These are phyloP conservation scores for Amazona guildingii DNA, from an alignment of 2,113 vertebrate species.

Conservation along the genomic window DNA sequence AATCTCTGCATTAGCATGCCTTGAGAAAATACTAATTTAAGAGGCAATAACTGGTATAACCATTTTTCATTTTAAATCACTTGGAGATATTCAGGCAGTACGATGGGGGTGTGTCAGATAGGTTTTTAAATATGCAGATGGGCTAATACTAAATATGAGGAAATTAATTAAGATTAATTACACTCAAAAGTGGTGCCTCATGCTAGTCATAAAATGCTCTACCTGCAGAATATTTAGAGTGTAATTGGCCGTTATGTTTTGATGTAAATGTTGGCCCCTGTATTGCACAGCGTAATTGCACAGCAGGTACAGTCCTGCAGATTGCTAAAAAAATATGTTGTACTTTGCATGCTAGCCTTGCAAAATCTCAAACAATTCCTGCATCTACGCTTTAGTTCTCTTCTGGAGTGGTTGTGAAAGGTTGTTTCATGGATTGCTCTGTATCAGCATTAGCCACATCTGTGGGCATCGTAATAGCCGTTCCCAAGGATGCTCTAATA, in stretches of 20 bases:
- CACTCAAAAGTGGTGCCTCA: neutral
- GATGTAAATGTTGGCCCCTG: neutral
- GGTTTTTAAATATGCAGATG: slow-evolving; percentile 47
- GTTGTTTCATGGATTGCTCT: slow-evolving; percentile 8
- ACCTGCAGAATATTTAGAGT: slow-evolving; percentile 3
- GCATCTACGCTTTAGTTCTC: neutral
- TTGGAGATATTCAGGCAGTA: slow-evolving; percentile 41
- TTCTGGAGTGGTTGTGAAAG: neutral
- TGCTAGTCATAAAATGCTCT: slow-evolving; percentile 14
- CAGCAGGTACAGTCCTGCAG: neutral
- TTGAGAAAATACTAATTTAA: slow-evolving; percentile 41
- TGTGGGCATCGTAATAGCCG: neutral
- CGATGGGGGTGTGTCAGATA: slow-evolving; percentile 47
- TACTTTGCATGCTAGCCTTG: neutral
- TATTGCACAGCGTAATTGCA: neutral
- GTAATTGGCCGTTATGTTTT: slow-evolving; percentile 12
- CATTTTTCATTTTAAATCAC: slow-evolving; percentile 58
- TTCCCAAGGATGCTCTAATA: neutral
- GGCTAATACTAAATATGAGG: slow-evolving; percentile 49
- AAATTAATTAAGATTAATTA: slow-evolving; percentile 63
- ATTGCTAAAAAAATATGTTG: neutral
- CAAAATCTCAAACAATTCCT: neutral
- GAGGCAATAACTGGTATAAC: slow-evolving; percentile 48
- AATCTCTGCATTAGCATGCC: neutral
- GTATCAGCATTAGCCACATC: neutral